A percentile compares a stretch with the other conserved stretches of the same genome.
phyloP scores from a whole-genome alignment of 92 coral and sea anemone genomes.

The Isaurus tuberculatus region DNA sequence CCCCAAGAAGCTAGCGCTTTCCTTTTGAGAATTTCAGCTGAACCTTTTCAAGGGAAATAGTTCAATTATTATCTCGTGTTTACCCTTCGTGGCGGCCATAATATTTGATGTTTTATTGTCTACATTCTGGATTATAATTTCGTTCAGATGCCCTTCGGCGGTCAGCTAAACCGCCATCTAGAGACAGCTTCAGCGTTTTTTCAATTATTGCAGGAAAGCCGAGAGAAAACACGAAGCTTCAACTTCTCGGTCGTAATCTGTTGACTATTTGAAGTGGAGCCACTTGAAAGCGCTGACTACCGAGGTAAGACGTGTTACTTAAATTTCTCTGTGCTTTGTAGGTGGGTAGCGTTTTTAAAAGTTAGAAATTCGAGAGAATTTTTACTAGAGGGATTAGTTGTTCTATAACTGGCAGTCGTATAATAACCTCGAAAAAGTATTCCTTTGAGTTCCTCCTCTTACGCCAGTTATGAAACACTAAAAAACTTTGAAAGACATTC shows the following conservation, averaged over 20 bases:
- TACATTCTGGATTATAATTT: conserved; percentile 9
- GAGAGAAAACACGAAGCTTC: conserved; percentile 24
- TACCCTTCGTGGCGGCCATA: conserved; percentile 21
- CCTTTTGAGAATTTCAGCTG: background rate
- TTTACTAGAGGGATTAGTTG: too few species aligned
- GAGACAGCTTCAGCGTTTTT: conserved; percentile 25
- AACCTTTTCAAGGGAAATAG: background rate
- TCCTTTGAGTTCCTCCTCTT: too few species aligned
- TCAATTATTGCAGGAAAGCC: conserved; percentile 33
- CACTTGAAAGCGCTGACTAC: conserved; percentile 2
- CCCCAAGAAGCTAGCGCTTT: conserved; percentile 1
- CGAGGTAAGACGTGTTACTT: background rate
- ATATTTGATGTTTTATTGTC: conserved; percentile 7
- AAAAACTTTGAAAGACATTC: too few species aligned
- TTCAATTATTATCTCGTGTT: background rate
- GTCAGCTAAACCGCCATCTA: conserved; percentile 13
- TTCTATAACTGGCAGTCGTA: too few species aligned
- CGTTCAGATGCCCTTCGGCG: conserved; percentile 36
- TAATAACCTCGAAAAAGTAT: too few species aligned
- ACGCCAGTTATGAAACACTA: too few species aligned
- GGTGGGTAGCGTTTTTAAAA: background rate
- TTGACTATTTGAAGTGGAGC: conserved; percentile 30
- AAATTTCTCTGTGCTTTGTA: background rate
- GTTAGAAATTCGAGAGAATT: background rate
- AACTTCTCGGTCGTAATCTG: conserved; percentile 6